Base-by-base conservation (phyloP, 2,888 invertebrate species). In the Stenodema calcarata region DNA sequence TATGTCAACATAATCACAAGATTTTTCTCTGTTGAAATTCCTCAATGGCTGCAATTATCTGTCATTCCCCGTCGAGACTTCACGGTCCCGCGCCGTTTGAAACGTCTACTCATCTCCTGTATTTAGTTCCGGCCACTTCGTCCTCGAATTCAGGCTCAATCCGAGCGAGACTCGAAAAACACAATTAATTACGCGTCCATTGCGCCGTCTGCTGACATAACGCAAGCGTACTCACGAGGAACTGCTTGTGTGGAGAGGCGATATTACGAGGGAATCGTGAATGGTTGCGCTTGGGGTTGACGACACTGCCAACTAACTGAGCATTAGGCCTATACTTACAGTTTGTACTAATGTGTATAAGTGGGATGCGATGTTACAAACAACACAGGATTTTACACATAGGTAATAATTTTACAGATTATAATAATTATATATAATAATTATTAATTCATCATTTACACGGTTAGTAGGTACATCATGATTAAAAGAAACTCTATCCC, bases 101-200 rank as follows among this genome's bases (percentile, higher is more conserved):
- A 78, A 44, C 41, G 78, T 7, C 44, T 78, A 44, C 18, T 78
- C 78, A 78, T 44, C 41, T 78, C 78, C 78, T n/a, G 44, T 27
- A 14, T 78, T 44, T 78, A 78, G 78, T 78, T 78, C 78, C 78
- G 44, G 78, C 44, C 41, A 44, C 44, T 78, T 27, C 75, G 35
- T 14, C 42, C 75, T 30, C 18, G 9, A 76, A 42, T 76, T 42
- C 35, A 44, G 23, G 18, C 30, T 62, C 23, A 18, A 23, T 18
- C 23, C 27, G 62, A 62, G 23, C 62, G 62, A 18, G 62, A 62
- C 62, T 23, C 23, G 23, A 23, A 62, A 62, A 62, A 23, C 62
- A 23, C 23, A 62, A 23, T 62, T 62, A 23, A 62, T 62, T 62
- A 62, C 27, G 23, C 62, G 62, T 62, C 23, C 62, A 62, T 62